Percentiles rank a stretch among this genome's conserved stretches.
Evolutionary conservation across 2,113 vertebrate species (phyloP).

Genomic region (Kryptolebias marmoratus): DNA sequence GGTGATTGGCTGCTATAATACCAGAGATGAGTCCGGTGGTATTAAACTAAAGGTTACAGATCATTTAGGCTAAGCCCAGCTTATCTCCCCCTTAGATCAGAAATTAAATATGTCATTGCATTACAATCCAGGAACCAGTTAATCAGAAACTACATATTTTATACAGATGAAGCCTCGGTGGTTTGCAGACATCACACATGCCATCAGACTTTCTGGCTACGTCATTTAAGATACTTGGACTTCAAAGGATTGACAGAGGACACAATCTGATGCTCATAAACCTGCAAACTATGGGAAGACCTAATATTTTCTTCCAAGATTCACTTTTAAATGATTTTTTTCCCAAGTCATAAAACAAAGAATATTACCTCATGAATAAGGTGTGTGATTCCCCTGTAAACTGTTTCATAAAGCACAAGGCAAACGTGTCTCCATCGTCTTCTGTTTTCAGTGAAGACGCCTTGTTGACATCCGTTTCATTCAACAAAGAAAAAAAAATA

Average conservation of each 20-base stretch:
- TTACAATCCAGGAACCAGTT: slow-evolving; percentile 63
- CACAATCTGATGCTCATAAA: slow-evolving; percentile 43
- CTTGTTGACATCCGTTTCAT: slow-evolving; percentile 70
- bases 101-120: slow-evolving; percentile 74
- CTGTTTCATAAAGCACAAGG: slow-evolving; percentile 23
- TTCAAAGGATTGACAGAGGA: slow-evolving; percentile 49
- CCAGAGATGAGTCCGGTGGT: slow-evolving; percentile 55
- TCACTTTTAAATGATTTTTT: slow-evolving; percentile 13
- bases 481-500: slow-evolving; percentile 70
- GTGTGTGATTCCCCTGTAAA: slow-evolving; percentile 15
- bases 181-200: slow-evolving; percentile 32
- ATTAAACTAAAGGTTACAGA: slow-evolving; percentile 78
- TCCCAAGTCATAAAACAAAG: slow-evolving; percentile 4
- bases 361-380: slow-evolving; percentile 34
- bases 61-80: slow-evolving; percentile 66
- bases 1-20: slow-evolving; percentile 66
- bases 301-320: slow-evolving; percentile 12
- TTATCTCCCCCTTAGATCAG: slow-evolving; percentile 65
- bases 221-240: slow-evolving; percentile 43
- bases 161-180: slow-evolving; percentile 57
- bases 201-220: slow-evolving; percentile 54
- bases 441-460: slow-evolving; percentile 47
- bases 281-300: neutral
- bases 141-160: slow-evolving; percentile 69
- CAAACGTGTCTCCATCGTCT: slow-evolving; percentile 37